Conservation (phyloP, 2,888 invertebrate species). For the Pyrrhosoma nymphula region DNA sequence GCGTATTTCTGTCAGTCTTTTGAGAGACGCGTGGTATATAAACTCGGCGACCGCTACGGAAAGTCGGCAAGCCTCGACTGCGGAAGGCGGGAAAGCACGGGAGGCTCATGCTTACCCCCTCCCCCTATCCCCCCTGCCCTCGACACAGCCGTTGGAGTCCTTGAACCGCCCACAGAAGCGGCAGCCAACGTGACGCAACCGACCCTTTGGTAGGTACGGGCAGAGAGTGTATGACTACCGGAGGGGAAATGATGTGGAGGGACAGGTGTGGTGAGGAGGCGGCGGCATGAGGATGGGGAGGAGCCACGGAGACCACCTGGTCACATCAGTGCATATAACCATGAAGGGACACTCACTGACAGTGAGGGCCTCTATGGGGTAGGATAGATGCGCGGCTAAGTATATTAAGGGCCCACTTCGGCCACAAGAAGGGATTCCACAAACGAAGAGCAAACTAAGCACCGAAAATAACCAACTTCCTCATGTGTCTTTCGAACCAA, state of each 20-base stretch:
- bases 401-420: background rate
- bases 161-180: conserved; percentile 15
- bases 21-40: background rate
- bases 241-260: conserved; percentile 1
- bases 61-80: background rate
- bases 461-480: too few relatives aligned
- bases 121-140: too few relatives aligned
- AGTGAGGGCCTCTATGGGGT: background rate
- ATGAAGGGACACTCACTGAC: background rate
- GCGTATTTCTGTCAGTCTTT: background rate
- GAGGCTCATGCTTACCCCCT: background rate
- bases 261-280: background rate
- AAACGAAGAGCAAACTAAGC: too few relatives aligned
- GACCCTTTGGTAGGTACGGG: background rate
- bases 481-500: too few relatives aligned
- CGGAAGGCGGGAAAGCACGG: background rate
- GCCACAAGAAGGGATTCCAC: background rate
- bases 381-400: background rate
- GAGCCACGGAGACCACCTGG: conserved; percentile 17
- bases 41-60: background rate
- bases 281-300: too few relatives aligned
- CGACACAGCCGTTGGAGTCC: conserved; percentile 35
- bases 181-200: conserved; percentile 44
- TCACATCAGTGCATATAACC: background rate
- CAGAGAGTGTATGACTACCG: background rate